These are phyloP conservation scores for Nyctibius bracteatus DNA, from an alignment of 2,113 vertebrate species.

Conservation along the genomic window DNA sequence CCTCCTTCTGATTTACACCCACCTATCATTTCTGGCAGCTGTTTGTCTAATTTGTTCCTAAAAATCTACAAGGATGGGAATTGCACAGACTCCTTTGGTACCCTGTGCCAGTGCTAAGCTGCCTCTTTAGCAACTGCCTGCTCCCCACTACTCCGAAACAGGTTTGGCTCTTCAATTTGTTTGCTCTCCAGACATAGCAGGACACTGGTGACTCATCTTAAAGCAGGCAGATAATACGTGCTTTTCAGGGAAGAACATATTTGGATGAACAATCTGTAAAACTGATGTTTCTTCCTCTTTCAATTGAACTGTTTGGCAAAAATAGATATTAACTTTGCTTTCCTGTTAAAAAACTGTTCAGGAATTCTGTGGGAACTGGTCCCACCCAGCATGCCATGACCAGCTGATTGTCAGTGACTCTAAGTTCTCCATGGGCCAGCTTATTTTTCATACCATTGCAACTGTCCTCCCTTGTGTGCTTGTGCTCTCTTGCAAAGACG, in stretches of 20 bases:
- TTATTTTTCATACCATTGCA: not conserved
- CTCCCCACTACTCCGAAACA: not conserved
- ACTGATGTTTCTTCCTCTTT: slow-evolving; percentile 38
- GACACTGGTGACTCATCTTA: slow-evolving; percentile 17
- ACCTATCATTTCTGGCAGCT: not conserved
- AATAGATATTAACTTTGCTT: slow-evolving; percentile 9
- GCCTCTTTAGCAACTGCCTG: not conserved
- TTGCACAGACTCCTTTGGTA: not conserved
- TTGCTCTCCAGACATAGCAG: not conserved
- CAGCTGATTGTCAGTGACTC: slow-evolving; percentile 6
- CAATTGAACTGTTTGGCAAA: slow-evolving; percentile 40
- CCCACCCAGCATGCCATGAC: not conserved
- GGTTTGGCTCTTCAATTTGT: not conserved
- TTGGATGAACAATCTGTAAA: slow-evolving; percentile 52
- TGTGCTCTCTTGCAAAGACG: not conserved
- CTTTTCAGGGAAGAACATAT: slow-evolving; percentile 15
- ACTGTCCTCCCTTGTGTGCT: not conserved
- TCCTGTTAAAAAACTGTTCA: not conserved
- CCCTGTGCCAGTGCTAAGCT: not conserved
- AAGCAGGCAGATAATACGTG: slow-evolving; percentile 22
- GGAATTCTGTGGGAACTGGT: not conserved
- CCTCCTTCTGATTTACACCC: not conserved
- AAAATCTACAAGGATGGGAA: not conserved
- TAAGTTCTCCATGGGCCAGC: not conserved
- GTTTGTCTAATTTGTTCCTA: not conserved